Base-by-base conservation (phyloP, 2,113 vertebrate species). In the Esox niger region DNA sequence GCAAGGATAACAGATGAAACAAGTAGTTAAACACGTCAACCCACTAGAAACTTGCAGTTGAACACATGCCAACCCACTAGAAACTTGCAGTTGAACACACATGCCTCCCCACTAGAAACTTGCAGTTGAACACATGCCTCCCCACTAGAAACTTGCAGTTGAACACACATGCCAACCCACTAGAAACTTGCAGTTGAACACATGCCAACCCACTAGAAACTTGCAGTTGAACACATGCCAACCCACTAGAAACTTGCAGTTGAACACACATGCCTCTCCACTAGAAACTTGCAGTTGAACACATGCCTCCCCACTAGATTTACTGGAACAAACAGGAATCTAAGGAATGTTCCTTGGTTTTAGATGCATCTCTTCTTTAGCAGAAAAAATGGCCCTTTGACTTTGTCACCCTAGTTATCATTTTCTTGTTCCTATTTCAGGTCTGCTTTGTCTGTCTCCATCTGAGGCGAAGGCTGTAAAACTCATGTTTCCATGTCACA, bases 281-380 rank as follows among this genome's bases (percentile, higher is more conserved):
- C n/a, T n/a, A n/a, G 46, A 30, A 52, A 15, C 27, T 25, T 38
- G 35, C 13, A 47, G 30, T 13, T 33, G 60, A 73, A 80, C 79
- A 76, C 59, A 25, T 23, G 56, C 63, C 23, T 70, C 60, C 67
- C 6, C 32, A 30, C 30, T 11, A 33, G 62, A 70, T 75, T 86
- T 82, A 86, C 74, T 76, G 82, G 86, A 88, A 87, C 33, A 84
- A 3, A 58, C 2, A 76, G 71, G 76, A 80, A 85, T 82, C 21
- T 55, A 9, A 75, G 59, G 79, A 86, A 89, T 91, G 79, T 78
- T 54, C 64, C 26, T 23, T 25, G 59, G 8, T 31, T 78, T 80
- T 84, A 38, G 43, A 62, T 31, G 68, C 70, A 29, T 66, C 33
- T n/a, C 21, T 54, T 67, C 55, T 75, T 56, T 32, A 62, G 31